These are phyloP conservation scores for Pomatostomus ruficeps DNA, from an alignment of 2,113 vertebrate species.

Conservation along the genomic window DNA sequence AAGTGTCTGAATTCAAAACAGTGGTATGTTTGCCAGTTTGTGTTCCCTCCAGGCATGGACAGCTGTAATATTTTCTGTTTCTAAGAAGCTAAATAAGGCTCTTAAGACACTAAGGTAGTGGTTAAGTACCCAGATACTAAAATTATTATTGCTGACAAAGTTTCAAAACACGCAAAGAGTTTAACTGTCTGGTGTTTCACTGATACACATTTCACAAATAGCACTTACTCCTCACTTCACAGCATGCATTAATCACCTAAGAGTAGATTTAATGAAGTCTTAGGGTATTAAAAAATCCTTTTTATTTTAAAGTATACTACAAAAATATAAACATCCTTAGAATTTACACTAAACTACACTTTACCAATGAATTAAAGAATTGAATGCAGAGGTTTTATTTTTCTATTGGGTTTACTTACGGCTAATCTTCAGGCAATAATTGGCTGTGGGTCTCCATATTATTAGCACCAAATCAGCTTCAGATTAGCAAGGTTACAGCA, in stretches of 20 bases:
- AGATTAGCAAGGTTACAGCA: background rate
- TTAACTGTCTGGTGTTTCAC: background rate
- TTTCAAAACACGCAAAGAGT: background rate
- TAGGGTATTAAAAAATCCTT: background rate
- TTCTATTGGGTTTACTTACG: background rate
- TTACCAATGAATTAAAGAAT: background rate
- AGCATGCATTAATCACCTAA: background rate
- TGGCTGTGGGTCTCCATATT: background rate
- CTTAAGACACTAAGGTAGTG: background rate
- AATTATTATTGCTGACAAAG: background rate
- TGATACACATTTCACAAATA: background rate
- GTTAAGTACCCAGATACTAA: background rate
- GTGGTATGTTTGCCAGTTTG: constrained; percentile 74
- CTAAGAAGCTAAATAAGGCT: background rate
- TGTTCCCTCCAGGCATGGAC: background rate
- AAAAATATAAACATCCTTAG: background rate
- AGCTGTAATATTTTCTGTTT: background rate
- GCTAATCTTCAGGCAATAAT: background rate
- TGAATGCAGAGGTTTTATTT: background rate
- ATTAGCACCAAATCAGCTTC: background rate
- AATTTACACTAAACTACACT: background rate
- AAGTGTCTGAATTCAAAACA: constrained; percentile 85
- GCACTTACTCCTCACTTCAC: background rate
- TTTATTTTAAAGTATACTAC: background rate
- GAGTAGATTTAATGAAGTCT: background rate